Evolutionary conservation across 2,888 invertebrate genomes (phyloP).

Genomic region (Leptarthrus brevirostris): DNA sequence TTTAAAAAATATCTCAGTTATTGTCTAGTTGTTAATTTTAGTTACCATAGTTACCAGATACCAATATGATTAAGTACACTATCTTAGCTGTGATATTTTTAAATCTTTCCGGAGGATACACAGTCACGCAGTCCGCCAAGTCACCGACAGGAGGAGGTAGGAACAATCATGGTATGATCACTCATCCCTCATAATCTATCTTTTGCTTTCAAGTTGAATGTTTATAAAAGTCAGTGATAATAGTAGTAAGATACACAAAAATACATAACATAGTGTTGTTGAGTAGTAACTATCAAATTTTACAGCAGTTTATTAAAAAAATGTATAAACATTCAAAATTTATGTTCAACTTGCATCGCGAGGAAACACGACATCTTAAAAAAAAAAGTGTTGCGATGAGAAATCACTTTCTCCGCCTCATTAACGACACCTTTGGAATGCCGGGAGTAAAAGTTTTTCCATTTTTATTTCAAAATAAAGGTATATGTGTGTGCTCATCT

Average conservation of each 20-base stretch:
- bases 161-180: constrained; percentile 49
- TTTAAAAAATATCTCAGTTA: constrained; percentile 28
- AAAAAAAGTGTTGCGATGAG: constrained; percentile 36
- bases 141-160: constrained; percentile 61
- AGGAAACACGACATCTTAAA: constrained; percentile 1
- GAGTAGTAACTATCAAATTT: no score
- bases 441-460: constrained; percentile 19
- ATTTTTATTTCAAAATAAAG: constrained; percentile 21
- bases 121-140: constrained; percentile 60
- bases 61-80: constrained; percentile 63
- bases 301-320: not conserved
- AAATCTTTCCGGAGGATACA: constrained; percentile 62
- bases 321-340: constrained; percentile 44
- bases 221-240: constrained; percentile 13
- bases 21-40: constrained; percentile 21
- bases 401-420: constrained; percentile 42
- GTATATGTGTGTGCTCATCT: constrained; percentile 12
- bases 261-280: constrained; percentile 13
- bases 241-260: not conserved
- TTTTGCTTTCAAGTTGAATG: constrained; percentile 36
- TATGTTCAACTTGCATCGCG: constrained; percentile 12
- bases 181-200: not conserved
- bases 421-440: constrained; percentile 13
- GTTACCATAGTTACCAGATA: constrained; percentile 27
- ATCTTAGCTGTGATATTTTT: constrained; percentile 65